Conservation (phyloP, 64 coral and sea anemone species). For the Porites australiensis region DNA sequence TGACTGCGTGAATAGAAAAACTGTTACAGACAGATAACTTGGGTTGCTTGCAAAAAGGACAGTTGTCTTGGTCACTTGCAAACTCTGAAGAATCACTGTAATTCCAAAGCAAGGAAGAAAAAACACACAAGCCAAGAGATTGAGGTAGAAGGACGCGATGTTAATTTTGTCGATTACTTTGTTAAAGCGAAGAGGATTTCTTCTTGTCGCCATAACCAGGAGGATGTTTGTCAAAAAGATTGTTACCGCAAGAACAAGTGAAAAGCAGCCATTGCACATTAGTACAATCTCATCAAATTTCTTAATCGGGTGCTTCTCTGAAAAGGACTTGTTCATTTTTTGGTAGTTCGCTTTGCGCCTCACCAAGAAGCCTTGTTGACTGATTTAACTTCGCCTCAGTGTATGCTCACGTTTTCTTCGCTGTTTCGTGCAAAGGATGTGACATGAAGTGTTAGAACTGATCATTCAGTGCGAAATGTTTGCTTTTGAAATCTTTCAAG, state of each 20-base stretch:
- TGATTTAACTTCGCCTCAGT: too few species aligned
- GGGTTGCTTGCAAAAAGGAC: neutral
- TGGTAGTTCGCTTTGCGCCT: too few species aligned
- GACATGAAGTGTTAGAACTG: too few species aligned
- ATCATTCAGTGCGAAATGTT: too few species aligned
- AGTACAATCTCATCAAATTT: neutral
- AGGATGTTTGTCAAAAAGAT: neutral
- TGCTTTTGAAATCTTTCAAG: too few species aligned
- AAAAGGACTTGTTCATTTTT: neutral
- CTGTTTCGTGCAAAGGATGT: too few species aligned
- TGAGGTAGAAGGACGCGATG: neutral
- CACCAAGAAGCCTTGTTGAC: too few species aligned
- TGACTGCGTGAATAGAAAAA: neutral
- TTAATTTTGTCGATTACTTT: neutral
- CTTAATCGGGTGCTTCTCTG: neutral
- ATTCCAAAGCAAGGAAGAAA: conserved; percentile 19
- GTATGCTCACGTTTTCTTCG: too few species aligned
- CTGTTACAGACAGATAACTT: neutral
- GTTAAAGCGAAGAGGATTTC: neutral
- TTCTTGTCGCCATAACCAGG: neutral
- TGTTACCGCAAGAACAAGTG: neutral
- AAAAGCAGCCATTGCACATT: neutral
- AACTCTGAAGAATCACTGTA: neutral
- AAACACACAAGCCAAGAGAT: neutral
- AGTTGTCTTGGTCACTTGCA: neutral